Evolutionary conservation across 2,888 invertebrate species (phyloP).

Genomic region (Norana najaformis): DNA sequence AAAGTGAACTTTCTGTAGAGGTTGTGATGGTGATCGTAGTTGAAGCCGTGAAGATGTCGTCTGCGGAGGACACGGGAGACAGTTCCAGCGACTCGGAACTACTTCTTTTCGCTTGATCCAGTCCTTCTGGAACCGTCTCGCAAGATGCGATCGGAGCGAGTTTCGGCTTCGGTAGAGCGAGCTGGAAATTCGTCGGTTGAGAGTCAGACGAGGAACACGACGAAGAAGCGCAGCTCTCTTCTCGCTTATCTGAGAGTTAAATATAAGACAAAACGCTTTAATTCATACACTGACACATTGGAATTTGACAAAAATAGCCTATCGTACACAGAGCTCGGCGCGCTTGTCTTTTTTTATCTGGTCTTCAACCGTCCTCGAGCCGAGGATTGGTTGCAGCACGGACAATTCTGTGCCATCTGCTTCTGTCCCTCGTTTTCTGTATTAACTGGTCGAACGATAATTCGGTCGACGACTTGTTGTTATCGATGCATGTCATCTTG

Average conservation of each 20-base stretch:
- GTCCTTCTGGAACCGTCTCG: constrained; percentile 57
- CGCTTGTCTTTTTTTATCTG: too few species aligned
- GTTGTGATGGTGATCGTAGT: constrained; percentile 10
- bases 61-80: constrained; percentile 36
- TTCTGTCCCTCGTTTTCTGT: too few species aligned
- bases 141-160: constrained; percentile 62
- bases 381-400: too few species aligned
- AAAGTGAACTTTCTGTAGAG: background rate
- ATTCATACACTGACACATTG: too few species aligned
- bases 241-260: constrained; percentile 33
- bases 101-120: constrained; percentile 34
- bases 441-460: too few species aligned
- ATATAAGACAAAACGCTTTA: background rate
- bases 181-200: constrained; percentile 32
- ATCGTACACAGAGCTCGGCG: too few species aligned
- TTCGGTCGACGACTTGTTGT: too few species aligned
- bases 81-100: constrained; percentile 25
- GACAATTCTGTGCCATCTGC: too few species aligned
- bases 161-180: constrained; percentile 49
- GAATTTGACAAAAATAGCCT: too few species aligned
- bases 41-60: constrained; percentile 25
- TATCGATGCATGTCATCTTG: too few species aligned
- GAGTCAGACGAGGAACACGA: background rate
- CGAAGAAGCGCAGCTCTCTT: constrained; percentile 1
- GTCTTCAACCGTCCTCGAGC: too few species aligned